Conservation (phyloP, 2,888 invertebrate genomes). For the Caenorhabditis sinica region DNA sequence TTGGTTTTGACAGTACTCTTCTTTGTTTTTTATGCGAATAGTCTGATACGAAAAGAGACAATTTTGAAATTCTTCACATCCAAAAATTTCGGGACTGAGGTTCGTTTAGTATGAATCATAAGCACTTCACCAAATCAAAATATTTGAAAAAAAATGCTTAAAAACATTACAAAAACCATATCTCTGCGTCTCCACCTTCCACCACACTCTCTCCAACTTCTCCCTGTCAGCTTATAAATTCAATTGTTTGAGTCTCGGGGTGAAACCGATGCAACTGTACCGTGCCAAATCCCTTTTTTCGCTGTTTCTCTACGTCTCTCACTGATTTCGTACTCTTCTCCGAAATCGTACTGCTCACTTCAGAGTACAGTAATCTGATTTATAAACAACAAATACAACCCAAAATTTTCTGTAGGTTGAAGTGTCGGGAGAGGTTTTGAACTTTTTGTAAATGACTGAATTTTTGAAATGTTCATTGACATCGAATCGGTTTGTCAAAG, state of each 20-base stretch:
- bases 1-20: not conserved
- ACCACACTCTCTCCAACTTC: not conserved
- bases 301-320: slow-evolving; percentile 17
- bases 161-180: slow-evolving; percentile 18
- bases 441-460: not conserved
- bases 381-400: slow-evolving; percentile 38
- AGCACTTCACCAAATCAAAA: not conserved
- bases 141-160: not conserved
- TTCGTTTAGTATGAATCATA: slow-evolving; percentile 1
- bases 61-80: not conserved
- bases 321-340: not conserved
- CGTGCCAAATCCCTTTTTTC: slow-evolving; percentile 50
- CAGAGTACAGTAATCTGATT: slow-evolving; percentile 59
- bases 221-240: slow-evolving; percentile 24
- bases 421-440: slow-evolving; percentile 11
- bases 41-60: not conserved
- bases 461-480: not conserved
- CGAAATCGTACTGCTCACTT: slow-evolving; percentile 1
- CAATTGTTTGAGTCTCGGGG: slow-evolving; percentile 15
- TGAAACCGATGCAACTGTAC: slow-evolving; percentile 31
- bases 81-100: not conserved
- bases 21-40: not conserved
- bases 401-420: not conserved
- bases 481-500: too few species aligned
- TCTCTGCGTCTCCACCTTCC: slow-evolving; percentile 33